Evolutionary conservation across 2,888 invertebrate genomes (phyloP).

Genomic region (Pollenia angustigena): DNA sequence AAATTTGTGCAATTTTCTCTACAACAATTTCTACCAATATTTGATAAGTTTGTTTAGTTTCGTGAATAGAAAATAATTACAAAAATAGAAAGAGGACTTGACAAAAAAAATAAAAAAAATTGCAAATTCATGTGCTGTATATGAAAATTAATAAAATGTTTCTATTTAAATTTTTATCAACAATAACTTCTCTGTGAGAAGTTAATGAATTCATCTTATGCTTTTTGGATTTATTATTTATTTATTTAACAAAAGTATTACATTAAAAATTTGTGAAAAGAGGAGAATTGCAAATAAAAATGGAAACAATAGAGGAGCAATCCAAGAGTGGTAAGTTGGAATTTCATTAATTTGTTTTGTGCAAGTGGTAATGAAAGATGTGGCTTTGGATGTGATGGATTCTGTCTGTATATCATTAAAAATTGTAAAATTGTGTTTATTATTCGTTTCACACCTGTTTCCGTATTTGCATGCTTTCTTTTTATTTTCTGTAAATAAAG

Average conservation of each 20-base stretch:
- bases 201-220: conserved; percentile 25
- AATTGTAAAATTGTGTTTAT: conserved; percentile 44
- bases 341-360: neutral
- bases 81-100: neutral
- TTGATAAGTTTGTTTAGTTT: neutral
- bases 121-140: neutral
- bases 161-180: conserved; percentile 8
- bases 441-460: conserved; percentile 58
- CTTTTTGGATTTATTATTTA: neutral
- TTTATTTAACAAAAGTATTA: conserved; percentile 36
- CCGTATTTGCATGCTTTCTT: conserved; percentile 30
- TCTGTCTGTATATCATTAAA: neutral
- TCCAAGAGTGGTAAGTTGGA: conserved; percentile 81
- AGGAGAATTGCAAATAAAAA: conserved; percentile 63
- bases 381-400: neutral
- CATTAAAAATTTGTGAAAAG: conserved; percentile 24
- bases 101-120: conserved; percentile 9
- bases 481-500: conserved; percentile 4
- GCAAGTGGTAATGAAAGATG: neutral
- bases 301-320: conserved; percentile 83
- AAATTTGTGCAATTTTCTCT: conserved; percentile 12
- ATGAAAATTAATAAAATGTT: conserved; percentile 16
- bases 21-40: neutral
- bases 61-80: neutral
- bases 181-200: conserved; percentile 73